These are phyloP conservation scores for Polymixis lichenea DNA, from an alignment of 2,888 invertebrate species.

Conservation along the genomic window DNA sequence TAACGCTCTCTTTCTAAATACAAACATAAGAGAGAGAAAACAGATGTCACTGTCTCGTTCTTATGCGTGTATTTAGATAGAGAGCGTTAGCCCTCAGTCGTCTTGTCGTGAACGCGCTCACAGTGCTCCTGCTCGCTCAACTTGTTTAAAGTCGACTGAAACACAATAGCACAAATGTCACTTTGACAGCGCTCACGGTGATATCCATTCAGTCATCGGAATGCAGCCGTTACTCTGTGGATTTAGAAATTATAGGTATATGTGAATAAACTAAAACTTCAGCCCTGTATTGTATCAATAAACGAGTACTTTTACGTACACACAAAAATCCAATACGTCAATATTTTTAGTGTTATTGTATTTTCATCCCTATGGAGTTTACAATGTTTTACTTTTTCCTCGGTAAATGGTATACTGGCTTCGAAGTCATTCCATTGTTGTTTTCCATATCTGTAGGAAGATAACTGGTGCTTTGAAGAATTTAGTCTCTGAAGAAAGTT, in stretches of 20 bases:
- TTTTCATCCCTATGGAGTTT: background rate
- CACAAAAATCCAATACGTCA: constrained; percentile 11
- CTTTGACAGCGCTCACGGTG: no score
- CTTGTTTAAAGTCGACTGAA: no score
- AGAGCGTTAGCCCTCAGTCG: no score
- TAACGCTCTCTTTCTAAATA: no score
- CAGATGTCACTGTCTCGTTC: no score
- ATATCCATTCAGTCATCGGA: no score
- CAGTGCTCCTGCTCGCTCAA: no score
- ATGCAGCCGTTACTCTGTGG: background rate
- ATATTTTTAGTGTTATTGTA: background rate
- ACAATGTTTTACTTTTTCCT: background rate
- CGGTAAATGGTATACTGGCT: background rate
- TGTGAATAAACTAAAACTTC: background rate
- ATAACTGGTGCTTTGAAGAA: background rate
- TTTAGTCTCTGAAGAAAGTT: constrained; percentile 2
- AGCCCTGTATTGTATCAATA: background rate
- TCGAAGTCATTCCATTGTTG: background rate
- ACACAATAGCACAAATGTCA: no score
- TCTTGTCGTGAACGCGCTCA: no score
- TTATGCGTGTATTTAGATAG: no score
- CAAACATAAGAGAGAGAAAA: no score
- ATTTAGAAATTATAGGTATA: background rate
- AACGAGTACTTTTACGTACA: constrained; percentile 16
- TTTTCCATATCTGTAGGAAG: background rate